phyloP scores from a whole-genome alignment of 2,888 invertebrate genomes.

The Nudaria mundana region DNA sequence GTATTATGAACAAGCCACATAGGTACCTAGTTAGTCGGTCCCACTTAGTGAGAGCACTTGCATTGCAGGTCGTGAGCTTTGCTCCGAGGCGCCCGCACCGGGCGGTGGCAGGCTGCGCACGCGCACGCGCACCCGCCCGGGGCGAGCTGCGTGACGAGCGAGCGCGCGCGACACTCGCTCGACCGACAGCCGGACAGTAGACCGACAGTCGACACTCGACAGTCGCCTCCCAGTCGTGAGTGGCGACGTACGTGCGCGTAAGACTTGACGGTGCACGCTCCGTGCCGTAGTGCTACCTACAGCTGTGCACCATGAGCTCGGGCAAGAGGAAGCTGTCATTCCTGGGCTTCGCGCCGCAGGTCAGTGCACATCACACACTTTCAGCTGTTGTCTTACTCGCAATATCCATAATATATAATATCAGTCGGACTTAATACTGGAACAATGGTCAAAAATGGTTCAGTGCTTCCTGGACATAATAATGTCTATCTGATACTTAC shows the following conservation, averaged over 20 bases:
- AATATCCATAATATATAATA: not conserved
- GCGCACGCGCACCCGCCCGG: not conserved
- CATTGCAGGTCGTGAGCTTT: too few relatives aligned
- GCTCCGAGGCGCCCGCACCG: too few relatives aligned
- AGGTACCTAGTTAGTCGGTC: too few relatives aligned
- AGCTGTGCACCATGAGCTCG: conserved; percentile 63
- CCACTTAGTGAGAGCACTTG: too few relatives aligned
- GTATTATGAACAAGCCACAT: too few relatives aligned
- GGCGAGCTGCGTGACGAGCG: too few relatives aligned
- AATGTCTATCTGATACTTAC: too few relatives aligned
- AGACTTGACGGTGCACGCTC: conserved; percentile 16
- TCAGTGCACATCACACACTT: conserved; percentile 40
- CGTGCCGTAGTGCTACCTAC: conserved; percentile 10
- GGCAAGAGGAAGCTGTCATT: conserved; percentile 87
- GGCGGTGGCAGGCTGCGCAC: too few relatives aligned
- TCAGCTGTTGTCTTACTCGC: not conserved
- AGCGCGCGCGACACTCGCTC: not conserved
- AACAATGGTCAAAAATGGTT: not conserved
- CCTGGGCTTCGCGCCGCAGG: conserved; percentile 85
- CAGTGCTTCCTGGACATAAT: too few relatives aligned
- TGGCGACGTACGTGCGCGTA: conserved; percentile 15
- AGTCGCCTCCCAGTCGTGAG: conserved; percentile 35
- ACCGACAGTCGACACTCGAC: conserved; percentile 3
- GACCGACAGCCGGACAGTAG: too few relatives aligned
- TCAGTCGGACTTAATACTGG: not conserved